phyloP scores from a whole-genome alignment of 2,888 invertebrate species.

The Cryptosula pallasiana region DNA sequence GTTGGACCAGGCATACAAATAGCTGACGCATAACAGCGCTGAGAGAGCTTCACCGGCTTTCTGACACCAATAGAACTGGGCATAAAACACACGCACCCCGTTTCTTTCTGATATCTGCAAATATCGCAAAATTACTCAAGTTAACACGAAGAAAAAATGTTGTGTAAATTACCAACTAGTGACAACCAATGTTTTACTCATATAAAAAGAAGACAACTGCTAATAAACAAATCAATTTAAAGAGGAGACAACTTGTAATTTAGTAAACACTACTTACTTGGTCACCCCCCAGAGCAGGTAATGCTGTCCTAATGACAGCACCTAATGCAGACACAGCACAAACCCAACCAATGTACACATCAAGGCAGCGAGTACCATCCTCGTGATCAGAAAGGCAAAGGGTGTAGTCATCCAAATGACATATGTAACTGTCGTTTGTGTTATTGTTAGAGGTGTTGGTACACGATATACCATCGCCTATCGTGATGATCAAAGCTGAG shows the following conservation, averaged over 20 bases:
- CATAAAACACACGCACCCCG: background rate
- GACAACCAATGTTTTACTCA: too few species aligned
- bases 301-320: background rate
- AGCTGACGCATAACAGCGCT: background rate
- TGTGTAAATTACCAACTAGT: too few species aligned
- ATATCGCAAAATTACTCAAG: too few species aligned
- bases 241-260: too few species aligned
- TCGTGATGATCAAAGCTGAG: background rate
- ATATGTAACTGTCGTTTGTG: background rate
- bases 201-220: too few species aligned
- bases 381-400: background rate
- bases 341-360: background rate
- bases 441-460: background rate
- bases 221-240: too few species aligned
- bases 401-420: background rate
- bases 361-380: background rate
- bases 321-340: background rate
- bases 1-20: background rate
- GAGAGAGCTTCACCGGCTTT: conserved; percentile 4
- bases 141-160: too few species aligned
- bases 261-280: background rate
- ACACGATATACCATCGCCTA: background rate
- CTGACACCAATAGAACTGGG: conserved; percentile 7
- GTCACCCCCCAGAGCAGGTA: conserved; percentile 14
- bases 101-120: conserved; percentile 15